Conservation (phyloP, 2,113 vertebrate genomes). For the Uria aalge region DNA sequence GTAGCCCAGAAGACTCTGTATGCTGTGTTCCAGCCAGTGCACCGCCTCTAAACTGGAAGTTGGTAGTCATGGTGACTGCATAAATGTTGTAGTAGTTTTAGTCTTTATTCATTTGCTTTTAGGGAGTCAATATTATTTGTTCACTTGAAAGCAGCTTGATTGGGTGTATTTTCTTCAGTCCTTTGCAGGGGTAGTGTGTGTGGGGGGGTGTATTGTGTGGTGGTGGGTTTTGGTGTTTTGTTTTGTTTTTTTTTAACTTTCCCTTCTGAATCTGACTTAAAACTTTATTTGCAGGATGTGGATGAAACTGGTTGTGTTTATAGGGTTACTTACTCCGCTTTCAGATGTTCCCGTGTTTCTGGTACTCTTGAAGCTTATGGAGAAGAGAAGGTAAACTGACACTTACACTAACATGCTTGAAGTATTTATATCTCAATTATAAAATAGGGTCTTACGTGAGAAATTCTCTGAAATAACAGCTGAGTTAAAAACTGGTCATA, state of each 20-base stretch:
- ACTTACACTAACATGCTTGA: too few relatives aligned
- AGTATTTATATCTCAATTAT: neutral
- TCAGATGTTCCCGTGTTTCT: conserved; percentile 84
- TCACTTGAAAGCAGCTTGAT: neutral
- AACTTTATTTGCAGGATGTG: conserved; percentile 78
- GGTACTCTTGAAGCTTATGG: conserved; percentile 78
- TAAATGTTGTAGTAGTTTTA: neutral
- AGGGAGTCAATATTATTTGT: neutral
- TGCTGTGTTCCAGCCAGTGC: neutral
- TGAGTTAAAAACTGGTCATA: neutral
- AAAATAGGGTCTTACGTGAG: neutral
- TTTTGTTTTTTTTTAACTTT: neutral
- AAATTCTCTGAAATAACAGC: neutral
- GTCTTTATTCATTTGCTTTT: neutral
- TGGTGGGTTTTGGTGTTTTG: neutral
- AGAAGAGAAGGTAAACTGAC: conserved; percentile 80
- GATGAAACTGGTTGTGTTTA: conserved; percentile 84
- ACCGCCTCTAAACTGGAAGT: neutral
- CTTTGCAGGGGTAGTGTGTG: neutral
- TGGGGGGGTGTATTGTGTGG: neutral
- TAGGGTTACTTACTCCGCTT: conserved; percentile 88
- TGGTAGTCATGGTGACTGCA: neutral
- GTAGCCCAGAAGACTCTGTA: neutral
- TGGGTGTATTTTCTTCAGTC: neutral
- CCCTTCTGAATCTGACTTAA: neutral